Evolutionary conservation across 2,113 vertebrate species (phyloP).

Genomic region (Cacatua alba): DNA sequence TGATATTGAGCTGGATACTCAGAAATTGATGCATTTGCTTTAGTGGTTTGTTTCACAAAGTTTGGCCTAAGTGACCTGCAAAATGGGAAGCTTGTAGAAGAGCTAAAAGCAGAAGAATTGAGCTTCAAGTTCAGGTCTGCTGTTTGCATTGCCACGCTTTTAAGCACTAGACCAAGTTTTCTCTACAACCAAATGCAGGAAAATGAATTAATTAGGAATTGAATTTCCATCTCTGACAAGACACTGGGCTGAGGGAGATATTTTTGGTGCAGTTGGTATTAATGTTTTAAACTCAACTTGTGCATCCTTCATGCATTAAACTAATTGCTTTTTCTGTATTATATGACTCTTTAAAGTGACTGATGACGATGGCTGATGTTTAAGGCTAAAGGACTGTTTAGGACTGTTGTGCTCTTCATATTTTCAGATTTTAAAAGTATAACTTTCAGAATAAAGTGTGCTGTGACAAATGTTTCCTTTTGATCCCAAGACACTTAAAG

Average conservation of each 20-base stretch:
- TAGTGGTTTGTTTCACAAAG: neutral
- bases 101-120: neutral
- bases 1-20: neutral
- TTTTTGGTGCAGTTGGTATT: neutral
- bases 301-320: neutral
- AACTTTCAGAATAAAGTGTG: neutral
- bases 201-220: neutral
- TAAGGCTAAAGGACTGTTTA: neutral
- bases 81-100: neutral
- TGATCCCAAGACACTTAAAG: neutral
- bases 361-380: neutral
- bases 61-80: neutral
- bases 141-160: neutral
- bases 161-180: neutral
- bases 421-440: neutral
- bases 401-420: neutral
- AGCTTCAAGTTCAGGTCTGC: neutral
- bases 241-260: neutral
- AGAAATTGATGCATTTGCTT: neutral
- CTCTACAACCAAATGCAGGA: neutral
- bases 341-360: neutral
- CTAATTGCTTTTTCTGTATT: neutral
- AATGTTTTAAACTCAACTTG: neutral
- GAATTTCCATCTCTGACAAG: neutral
- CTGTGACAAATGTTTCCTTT: neutral